phyloP scores from a whole-genome alignment of 2,113 vertebrate species.

The Tautogolabrus adspersus region DNA sequence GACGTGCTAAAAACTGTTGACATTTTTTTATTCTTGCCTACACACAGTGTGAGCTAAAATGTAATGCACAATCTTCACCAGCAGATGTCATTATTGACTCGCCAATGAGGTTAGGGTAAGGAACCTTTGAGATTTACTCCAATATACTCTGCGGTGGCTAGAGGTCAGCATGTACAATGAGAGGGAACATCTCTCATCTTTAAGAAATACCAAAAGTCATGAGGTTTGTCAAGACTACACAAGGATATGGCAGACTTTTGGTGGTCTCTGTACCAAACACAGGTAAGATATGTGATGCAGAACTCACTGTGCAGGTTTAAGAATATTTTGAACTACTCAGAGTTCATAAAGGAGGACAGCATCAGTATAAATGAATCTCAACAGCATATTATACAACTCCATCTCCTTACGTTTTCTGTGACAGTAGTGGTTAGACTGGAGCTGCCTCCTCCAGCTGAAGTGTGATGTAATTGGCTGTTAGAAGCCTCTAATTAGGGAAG shows the following conservation, averaged over 20 bases:
- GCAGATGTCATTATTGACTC: conserved; percentile 57
- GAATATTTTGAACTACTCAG: background rate
- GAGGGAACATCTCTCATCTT: background rate
- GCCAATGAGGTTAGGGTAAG: background rate
- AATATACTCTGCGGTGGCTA: background rate
- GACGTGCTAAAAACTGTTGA: background rate
- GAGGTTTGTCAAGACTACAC: background rate
- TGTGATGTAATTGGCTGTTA: conserved; percentile 65
- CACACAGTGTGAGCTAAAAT: background rate
- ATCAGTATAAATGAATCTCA: conserved; percentile 9
- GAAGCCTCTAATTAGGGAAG: conserved; percentile 59
- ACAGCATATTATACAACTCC: background rate
- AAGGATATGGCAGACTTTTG: no score
- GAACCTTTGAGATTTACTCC: background rate
- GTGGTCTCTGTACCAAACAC: background rate
- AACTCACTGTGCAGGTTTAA: background rate
- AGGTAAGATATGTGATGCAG: background rate
- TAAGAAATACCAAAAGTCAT: background rate
- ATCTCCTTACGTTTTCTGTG: conserved; percentile 14
- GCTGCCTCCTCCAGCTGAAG: conserved; percentile 40
- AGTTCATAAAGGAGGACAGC: background rate
- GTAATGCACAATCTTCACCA: conserved; percentile 52
- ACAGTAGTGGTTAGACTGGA: conserved; percentile 40
- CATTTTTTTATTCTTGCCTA: background rate
- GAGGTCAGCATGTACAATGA: background rate